These are phyloP conservation scores for Diaphora mendica DNA, from an alignment of 2,888 invertebrate species.

Conservation along the genomic window DNA sequence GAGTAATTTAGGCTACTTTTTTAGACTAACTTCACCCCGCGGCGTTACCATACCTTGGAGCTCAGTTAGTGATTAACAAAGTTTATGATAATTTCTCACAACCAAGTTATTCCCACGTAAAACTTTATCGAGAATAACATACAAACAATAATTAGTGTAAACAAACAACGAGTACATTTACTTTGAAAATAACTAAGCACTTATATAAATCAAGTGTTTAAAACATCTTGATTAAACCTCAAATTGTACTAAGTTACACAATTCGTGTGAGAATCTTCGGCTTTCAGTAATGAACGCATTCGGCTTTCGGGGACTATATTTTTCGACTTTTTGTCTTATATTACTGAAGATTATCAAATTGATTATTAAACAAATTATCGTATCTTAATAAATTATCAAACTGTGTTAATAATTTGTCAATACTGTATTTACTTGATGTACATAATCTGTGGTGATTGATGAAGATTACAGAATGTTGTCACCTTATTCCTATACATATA, in stretches of 20 bases:
- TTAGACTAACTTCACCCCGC: too few relatives aligned
- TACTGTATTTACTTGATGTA: too few relatives aligned
- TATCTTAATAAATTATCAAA: not conserved
- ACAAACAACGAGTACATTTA: conserved; percentile 38
- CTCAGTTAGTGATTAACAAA: too few relatives aligned
- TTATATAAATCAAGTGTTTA: conserved; percentile 45
- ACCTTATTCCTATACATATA: too few relatives aligned
- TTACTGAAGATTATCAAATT: not conserved
- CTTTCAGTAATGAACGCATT: conserved; percentile 22
- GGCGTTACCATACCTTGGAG: too few relatives aligned
- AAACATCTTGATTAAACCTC: conserved; percentile 51
- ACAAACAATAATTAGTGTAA: conserved; percentile 39
- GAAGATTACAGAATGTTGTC: too few relatives aligned
- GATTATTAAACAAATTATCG: too few relatives aligned
- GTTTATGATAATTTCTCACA: conserved; percentile 1
- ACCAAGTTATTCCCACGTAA: conserved; percentile 25
- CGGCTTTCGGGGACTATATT: conserved; percentile 1
- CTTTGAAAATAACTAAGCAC: conserved; percentile 40
- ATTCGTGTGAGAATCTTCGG: conserved; percentile 32
- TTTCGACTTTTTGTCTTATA: conserved; percentile 12
- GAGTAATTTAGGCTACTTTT: too few relatives aligned
- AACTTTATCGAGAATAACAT: conserved; percentile 32
- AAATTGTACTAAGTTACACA: conserved; percentile 39
- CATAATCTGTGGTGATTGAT: too few relatives aligned
- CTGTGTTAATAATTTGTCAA: not conserved